These are phyloP conservation scores for Tachycineta bicolor DNA, from an alignment of 2,113 vertebrate species.

Conservation along the genomic window DNA sequence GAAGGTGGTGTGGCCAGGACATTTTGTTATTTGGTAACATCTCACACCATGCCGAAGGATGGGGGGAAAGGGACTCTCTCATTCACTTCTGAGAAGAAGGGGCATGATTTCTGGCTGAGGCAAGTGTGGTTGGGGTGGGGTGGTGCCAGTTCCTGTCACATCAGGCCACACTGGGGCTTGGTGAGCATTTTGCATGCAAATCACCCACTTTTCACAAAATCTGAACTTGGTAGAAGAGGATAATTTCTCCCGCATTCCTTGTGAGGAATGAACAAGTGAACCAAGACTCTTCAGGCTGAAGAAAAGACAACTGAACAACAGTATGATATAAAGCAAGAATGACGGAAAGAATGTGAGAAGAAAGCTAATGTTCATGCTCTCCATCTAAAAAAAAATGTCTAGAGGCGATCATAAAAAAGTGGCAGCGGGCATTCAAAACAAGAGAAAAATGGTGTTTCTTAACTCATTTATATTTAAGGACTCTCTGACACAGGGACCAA, in stretches of 20 bases:
- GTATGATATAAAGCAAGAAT: not conserved
- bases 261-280: not conserved
- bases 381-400: not conserved
- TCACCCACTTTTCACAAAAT: not conserved
- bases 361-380: not conserved
- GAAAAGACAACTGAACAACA: not conserved
- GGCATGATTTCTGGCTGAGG: fast-evolving
- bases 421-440: not conserved
- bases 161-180: fast-evolving
- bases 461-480: not conserved
- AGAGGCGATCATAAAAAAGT: not conserved
- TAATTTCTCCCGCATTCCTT: not conserved
- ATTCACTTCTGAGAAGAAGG: not conserved
- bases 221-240: not conserved
- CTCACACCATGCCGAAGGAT: too few species aligned
- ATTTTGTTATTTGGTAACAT: not conserved
- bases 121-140: too few species aligned
- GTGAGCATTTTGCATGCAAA: not conserved
- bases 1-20: not conserved
- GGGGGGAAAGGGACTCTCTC: not conserved
- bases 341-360: not conserved
- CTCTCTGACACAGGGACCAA: not conserved
- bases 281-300: not conserved
- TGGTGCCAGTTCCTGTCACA: not conserved
- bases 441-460: not conserved